phyloP scores from a whole-genome alignment of 2,113 vertebrate species.

The Reinhardtius hippoglossoides region DNA sequence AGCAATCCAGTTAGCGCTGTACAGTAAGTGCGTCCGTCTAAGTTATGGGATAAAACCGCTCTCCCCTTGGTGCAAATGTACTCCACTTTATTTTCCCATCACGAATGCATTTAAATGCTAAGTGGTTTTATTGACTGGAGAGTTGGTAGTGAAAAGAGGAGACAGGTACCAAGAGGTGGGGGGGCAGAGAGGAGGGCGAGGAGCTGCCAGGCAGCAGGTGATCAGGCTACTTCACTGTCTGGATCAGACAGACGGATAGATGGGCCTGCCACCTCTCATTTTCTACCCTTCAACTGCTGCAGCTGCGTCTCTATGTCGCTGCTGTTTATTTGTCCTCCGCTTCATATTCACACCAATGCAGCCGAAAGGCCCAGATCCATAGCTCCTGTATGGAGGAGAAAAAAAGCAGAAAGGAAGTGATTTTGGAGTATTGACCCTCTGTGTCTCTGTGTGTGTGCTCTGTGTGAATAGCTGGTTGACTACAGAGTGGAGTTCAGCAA shows the following conservation, averaged over 20 bases:
- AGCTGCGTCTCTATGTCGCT: slow-evolving; percentile 28
- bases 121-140: slow-evolving; percentile 80
- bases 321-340: slow-evolving; percentile 43
- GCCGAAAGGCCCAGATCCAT: slow-evolving; percentile 56
- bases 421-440: slow-evolving; percentile 61
- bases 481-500: slow-evolving; percentile 96
- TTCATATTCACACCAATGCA: slow-evolving; percentile 47
- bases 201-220: slow-evolving; percentile 51
- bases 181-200: slow-evolving; percentile 25
- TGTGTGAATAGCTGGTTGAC: slow-evolving; percentile 87
- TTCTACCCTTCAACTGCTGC: slow-evolving; percentile 49
- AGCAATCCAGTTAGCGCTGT: slow-evolving; percentile 70
- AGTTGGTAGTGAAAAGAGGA: slow-evolving; percentile 60
- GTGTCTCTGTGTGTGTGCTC: slow-evolving; percentile 56
- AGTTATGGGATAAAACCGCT: slow-evolving; percentile 70
- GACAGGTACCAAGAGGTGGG: slow-evolving; percentile 51
- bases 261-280: slow-evolving; percentile 63
- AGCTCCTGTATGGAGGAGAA: slow-evolving; percentile 38
- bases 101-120: slow-evolving; percentile 79
- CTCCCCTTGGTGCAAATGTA: slow-evolving; percentile 66
- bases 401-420: slow-evolving; percentile 47
- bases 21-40: slow-evolving; percentile 67
- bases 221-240: slow-evolving; percentile 57
- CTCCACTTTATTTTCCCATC: slow-evolving; percentile 79
- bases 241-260: slow-evolving; percentile 55